phyloP scores from a whole-genome alignment of 2,888 invertebrate genomes.

The Sminthurides aquaticus region DNA sequence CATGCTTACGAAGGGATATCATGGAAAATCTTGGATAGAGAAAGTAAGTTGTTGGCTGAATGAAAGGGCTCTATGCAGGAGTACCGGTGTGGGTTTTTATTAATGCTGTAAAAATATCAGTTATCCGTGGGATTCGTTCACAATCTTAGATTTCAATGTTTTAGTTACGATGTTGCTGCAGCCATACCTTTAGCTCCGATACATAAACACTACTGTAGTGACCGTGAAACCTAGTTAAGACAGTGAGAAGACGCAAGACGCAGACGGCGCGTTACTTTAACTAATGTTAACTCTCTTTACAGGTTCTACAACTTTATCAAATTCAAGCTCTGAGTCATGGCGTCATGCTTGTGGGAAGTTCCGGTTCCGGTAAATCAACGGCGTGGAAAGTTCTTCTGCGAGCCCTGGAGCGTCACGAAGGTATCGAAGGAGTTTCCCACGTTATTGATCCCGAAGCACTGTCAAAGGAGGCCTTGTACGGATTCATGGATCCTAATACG shows the following conservation, averaged over 20 bases:
- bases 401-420: constrained; percentile 87
- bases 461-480: constrained; percentile 95
- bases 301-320: constrained; percentile 98
- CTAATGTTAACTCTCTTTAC: constrained; percentile 40
- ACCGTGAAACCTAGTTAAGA: too few species aligned
- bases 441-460: constrained; percentile 99
- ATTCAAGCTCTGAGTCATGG: constrained; percentile 98
- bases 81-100: too few species aligned
- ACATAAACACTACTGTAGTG: too few species aligned
- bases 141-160: too few species aligned
- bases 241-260: too few species aligned
- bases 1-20: constrained; percentile 34
- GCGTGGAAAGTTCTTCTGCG: constrained; percentile 92
- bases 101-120: too few species aligned
- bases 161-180: too few species aligned
- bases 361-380: constrained; percentile 92
- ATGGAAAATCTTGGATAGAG: constrained; percentile 44
- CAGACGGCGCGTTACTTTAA: constrained; percentile 3
- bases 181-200: too few species aligned
- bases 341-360: constrained; percentile 99
- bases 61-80: too few species aligned
- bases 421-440: constrained; percentile 92
- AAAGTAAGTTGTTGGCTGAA: constrained; percentile 41
- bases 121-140: too few species aligned
- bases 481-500: constrained; percentile 96